Conservation (phyloP, 2,888 invertebrate species). For the Cabera pusaria region DNA sequence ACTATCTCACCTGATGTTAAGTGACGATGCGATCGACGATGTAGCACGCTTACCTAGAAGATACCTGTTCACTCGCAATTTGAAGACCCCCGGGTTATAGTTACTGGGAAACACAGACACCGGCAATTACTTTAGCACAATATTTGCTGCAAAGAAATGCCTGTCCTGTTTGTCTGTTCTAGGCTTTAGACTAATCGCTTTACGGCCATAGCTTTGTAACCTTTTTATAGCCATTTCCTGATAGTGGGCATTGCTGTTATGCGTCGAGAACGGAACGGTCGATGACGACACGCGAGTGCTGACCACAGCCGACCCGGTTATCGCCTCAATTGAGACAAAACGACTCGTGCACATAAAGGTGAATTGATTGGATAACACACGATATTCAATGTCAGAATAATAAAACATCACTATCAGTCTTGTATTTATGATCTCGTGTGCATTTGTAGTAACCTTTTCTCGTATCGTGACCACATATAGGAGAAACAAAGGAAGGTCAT, state of each 20-base stretch:
- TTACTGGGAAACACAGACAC: too few species aligned
- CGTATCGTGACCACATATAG: constrained; percentile 10
- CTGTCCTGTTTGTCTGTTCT: too few species aligned
- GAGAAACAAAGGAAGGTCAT: constrained; percentile 12
- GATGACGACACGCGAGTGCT: constrained; percentile 53
- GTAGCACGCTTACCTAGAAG: too few species aligned
- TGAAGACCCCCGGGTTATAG: too few species aligned
- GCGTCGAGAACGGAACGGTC: constrained; percentile 42
- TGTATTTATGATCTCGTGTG: constrained; percentile 11
- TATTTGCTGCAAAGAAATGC: constrained; percentile 10
- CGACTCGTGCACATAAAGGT: constrained; percentile 44
- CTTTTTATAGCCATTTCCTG: constrained; percentile 44
- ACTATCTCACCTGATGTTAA: too few species aligned
- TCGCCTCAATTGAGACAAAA: constrained; percentile 64
- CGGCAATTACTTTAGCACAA: too few species aligned
- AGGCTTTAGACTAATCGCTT: constrained; percentile 9
- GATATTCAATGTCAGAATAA: constrained; percentile 43
- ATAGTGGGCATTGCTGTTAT: constrained; percentile 20
- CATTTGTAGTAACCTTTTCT: constrained; percentile 5
- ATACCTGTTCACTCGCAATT: too few species aligned
- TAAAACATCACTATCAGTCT: constrained; percentile 9
- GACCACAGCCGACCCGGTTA: constrained; percentile 56
- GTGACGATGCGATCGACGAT: too few species aligned
- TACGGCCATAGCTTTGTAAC: constrained; percentile 36
- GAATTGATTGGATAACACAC: constrained; percentile 42